These are phyloP conservation scores for Reticulitermes lucifugus DNA, from an alignment of 2,888 invertebrate species.

Conservation along the genomic window DNA sequence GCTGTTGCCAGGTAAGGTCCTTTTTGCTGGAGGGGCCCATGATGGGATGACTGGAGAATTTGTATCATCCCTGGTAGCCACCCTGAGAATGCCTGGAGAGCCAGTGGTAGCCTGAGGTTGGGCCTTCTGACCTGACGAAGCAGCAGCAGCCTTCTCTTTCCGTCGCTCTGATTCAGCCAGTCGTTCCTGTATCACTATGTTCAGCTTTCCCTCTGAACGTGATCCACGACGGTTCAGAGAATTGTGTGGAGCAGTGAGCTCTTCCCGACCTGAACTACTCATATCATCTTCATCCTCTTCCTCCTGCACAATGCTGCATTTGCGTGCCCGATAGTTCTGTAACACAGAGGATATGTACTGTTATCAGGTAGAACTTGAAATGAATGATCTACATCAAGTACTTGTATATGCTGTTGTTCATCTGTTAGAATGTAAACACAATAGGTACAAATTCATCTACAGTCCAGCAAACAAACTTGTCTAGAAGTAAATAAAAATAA, in stretches of 20 bases:
- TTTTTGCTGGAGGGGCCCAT: slow-evolving; percentile 45
- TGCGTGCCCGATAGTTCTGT: slow-evolving; percentile 73
- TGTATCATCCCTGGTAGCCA: slow-evolving; percentile 36
- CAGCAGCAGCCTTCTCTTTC: slow-evolving; percentile 63
- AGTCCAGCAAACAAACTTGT: too few species aligned
- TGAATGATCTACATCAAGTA: too few species aligned
- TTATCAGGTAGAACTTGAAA: too few species aligned
- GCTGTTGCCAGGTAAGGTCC: slow-evolving; percentile 54
- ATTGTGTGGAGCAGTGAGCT: slow-evolving; percentile 63
- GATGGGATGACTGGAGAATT: not conserved
- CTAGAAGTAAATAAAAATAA: too few species aligned
- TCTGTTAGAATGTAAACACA: too few species aligned
- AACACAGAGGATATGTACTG: slow-evolving; percentile 1
- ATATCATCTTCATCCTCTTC: slow-evolving; percentile 92
- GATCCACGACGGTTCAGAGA: slow-evolving; percentile 77
- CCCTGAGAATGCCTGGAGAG: slow-evolving; percentile 22
- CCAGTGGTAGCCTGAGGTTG: not conserved
- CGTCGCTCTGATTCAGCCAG: slow-evolving; percentile 66
- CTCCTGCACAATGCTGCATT: slow-evolving; percentile 92
- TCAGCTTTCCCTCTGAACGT: slow-evolving; percentile 83
- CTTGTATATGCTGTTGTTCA: too few species aligned
- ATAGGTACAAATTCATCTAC: too few species aligned
- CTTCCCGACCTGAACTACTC: slow-evolving; percentile 69
- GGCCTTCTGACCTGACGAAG: not conserved
- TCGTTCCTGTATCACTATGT: slow-evolving; percentile 74